Base-by-base conservation (phyloP, 2,797 vertebrate genomes). In the Onychomys torridus region DNA sequence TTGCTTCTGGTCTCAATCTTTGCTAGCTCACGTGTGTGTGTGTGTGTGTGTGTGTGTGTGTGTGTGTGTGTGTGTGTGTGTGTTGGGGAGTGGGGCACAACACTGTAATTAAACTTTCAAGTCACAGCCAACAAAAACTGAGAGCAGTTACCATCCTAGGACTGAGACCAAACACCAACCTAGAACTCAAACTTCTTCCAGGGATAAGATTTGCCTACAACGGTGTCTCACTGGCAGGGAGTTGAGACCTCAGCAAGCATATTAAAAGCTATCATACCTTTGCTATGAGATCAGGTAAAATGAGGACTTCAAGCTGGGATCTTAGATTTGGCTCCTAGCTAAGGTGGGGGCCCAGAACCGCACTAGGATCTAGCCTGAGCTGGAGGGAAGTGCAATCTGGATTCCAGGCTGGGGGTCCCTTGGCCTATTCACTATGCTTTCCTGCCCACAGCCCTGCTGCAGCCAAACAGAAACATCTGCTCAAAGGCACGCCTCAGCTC, bases 401-500 rank as follows among this genome's bases (percentile, higher is more conserved):
- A 77, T 79, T 88, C 27, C 65, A 71, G n/a, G 8, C 32, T 61
- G 63, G 46, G 63, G 40, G 43, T 63, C 86, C 49, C 34, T 3
- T 19, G 49, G 40, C 61, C 57, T 59, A 61, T 46, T 25, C 34
- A 0, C 55, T 40, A 19, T 10, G 52, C 37, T 34, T 61, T 37
- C 52, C 52, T 61, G 11, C 34, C 57, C 40, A 65, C 71, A 90
- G 34, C 57, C 34, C 61, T 1, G 6, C 40, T 81, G 46, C 86
- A 63, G 87, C 90, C 49, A n/a, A 3, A 52, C 2, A 81, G 78
- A 89, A 94, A 75, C 91, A 76, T 75, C 40, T 94, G 86, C 73
- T 67, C 49, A 95, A 25, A 0, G 21, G 76, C 95, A 71, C 19
- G 55, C 67, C 79, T 96, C 52, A 43, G 93, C 89, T 89, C 79